Percentiles rank a stretch among this genome's conserved stretches.
Conservation (phyloP, 2,888 invertebrate genomes). For the Barypeithes pellucidus region DNA sequence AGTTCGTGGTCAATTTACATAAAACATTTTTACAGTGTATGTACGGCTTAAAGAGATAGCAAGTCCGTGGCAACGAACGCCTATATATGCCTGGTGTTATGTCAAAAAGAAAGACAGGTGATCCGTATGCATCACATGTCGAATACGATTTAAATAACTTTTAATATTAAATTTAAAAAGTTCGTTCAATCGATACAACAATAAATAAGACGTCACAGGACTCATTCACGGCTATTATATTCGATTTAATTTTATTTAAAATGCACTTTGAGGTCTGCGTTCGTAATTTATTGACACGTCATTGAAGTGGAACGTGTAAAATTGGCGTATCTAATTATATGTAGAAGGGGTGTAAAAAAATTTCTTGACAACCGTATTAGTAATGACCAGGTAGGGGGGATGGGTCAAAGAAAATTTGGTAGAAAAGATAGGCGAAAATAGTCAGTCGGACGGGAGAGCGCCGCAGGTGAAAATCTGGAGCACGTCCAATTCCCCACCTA, state of each 20-base stretch:
- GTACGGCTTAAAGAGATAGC: not conserved
- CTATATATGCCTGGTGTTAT: constrained; percentile 22
- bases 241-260: constrained; percentile 35
- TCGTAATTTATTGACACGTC: constrained; percentile 42
- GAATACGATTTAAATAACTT: constrained; percentile 37
- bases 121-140: constrained; percentile 12
- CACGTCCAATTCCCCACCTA: too few relatives aligned
- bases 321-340: constrained; percentile 15
- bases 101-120: constrained; percentile 26
- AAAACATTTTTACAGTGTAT: too few relatives aligned
- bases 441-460: too few relatives aligned
- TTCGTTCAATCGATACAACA: constrained; percentile 25
- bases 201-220: constrained; percentile 37
- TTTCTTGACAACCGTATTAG: too few relatives aligned
- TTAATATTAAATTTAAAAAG: constrained; percentile 37
- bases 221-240: constrained; percentile 31
- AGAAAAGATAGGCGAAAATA: too few relatives aligned
- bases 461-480: too few relatives aligned
- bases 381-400: too few relatives aligned
- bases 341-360: not conserved
- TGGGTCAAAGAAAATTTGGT: too few relatives aligned
- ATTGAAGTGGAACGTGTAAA: constrained; percentile 38
- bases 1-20: too few relatives aligned
- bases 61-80: constrained; percentile 6
- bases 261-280: constrained; percentile 24